phyloP scores from a whole-genome alignment of 1,140 invertebrate species.

The Brachionus rubens region DNA sequence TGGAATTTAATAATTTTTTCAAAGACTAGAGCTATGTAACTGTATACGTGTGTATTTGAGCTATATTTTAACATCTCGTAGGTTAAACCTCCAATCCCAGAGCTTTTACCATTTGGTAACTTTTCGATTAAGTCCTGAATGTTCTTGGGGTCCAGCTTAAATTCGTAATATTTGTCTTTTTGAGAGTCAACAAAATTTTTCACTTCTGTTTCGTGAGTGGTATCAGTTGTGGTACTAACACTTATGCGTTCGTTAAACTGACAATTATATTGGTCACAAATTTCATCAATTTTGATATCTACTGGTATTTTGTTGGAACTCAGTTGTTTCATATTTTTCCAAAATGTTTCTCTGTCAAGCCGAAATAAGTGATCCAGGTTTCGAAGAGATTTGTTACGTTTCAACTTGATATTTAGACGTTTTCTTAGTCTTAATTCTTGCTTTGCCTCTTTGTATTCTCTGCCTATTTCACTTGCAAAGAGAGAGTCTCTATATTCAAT shows the following conservation, averaged over 20 bases:
- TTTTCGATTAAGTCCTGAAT: no score
- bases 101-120: no score
- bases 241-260: no score
- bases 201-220: neutral
- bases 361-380: neutral
- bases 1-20: neutral
- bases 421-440: neutral
- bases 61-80: no score
- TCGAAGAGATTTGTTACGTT: neutral
- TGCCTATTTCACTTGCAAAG: conserved; percentile 11
- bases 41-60: neutral
- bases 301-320: no score
- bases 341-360: neutral
- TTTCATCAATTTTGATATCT: no score
- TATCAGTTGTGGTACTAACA: no score
- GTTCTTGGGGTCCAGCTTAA: no score
- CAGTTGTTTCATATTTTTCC: no score
- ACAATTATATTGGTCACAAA: no score
- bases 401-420: conserved; percentile 17
- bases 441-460: conserved; percentile 21
- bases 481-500: neutral
- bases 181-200: neutral
- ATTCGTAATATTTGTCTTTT: no score
- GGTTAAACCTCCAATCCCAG: no score
- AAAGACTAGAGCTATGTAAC: neutral